Evolutionary conservation across 2,797 vertebrate species (phyloP), one percentile per base, ranked within the genome.

Genomic region (Pterois miles): DNA sequence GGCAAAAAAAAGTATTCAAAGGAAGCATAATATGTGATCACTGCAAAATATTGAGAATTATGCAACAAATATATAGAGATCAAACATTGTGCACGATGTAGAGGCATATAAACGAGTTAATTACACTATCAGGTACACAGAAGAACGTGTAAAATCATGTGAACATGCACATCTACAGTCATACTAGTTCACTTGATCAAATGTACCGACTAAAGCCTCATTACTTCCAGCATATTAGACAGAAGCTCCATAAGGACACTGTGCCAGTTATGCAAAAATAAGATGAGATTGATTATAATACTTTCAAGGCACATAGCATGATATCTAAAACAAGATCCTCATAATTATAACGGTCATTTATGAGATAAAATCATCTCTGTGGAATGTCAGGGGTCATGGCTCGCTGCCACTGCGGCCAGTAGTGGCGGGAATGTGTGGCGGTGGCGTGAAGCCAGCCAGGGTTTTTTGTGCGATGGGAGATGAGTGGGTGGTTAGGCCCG

Each of bases 401-500:
- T 65, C 43, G 8, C 65, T 53, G 54, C 29, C 52, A 60, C 27
- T 0, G 48, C 3, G 8, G 60, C 76, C 76, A 73, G 38, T 7
- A 12, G 43, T 22, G 76, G 74, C 58, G 57, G 64, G 67, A 89
- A 78, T 46, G 40, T 62, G 78, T 13, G n/a, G 59, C 0, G 64
- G 38, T 60, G 82, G 74, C 40, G 6, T 6, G 29, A 13, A 27
- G 80, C 76, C 69, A 63, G 80, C 14, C 11, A 9, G 34, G 31
- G 38, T 78, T 14, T 60, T 46, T 31, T 14, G 46, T 65, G 50
- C 16, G 8, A 59, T 82, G 76, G 70, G 78, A 79, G 74, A 65
- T 43, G 74, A 76, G 78, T 71, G 71, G 84, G 77, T 78, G 78
- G 69, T 62, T 34, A 2, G 63, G 36, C 38, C 31, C 1, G 71